A percentile compares a stretch with the other conserved stretches of the same genome.
phyloP scores from a whole-genome alignment of 2,797 vertebrate genomes.

The Martes flavigula region DNA sequence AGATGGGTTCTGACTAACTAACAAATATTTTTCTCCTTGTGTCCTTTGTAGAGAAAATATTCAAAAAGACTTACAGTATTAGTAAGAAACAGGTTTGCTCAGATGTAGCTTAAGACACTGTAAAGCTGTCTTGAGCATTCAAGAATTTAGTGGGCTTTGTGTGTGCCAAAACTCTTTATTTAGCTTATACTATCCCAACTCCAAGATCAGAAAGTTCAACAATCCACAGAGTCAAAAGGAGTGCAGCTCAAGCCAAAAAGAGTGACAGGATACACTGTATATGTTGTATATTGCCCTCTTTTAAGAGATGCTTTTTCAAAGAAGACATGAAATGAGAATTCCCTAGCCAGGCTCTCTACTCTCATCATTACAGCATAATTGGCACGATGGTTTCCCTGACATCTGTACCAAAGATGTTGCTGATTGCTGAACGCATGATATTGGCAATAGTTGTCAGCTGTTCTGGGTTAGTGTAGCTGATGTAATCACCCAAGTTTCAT shows the following conservation, averaged over 20 bases:
- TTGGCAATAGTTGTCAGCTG: conserved; percentile 85
- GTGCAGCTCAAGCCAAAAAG: conserved; percentile 41
- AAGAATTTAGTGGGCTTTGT: conserved; percentile 70
- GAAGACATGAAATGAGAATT: conserved; percentile 83
- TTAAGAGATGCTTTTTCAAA: conserved; percentile 83
- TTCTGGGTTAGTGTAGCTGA: conserved; percentile 85
- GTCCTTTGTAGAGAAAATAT: conserved; percentile 39
- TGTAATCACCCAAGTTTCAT: conserved; percentile 85
- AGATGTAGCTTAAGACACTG: conserved; percentile 59
- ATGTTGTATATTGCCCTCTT: conserved; percentile 73
- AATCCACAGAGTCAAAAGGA: conserved; percentile 59
- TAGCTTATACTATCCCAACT: conserved; percentile 57
- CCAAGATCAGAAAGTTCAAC: conserved; percentile 64
- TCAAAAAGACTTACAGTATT: conserved; percentile 58
- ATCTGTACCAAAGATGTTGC: conserved; percentile 89
- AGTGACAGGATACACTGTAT: conserved; percentile 63
- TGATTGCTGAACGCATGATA: conserved; percentile 85
- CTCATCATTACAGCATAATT: conserved; percentile 83
- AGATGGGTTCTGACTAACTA: conserved; percentile 17
- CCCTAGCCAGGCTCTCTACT: conserved; percentile 80
- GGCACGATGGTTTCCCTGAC: conserved; percentile 83
- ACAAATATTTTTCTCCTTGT: conserved; percentile 5
- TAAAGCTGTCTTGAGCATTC: conserved; percentile 75
- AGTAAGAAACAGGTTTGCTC: conserved; percentile 73
- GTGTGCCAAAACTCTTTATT: conserved; percentile 70